A percentile compares a stretch with the other conserved stretches of the same genome.
Evolutionary conservation across 2,888 invertebrate species (phyloP).

Genomic region (Meghimatium bilineatum): DNA sequence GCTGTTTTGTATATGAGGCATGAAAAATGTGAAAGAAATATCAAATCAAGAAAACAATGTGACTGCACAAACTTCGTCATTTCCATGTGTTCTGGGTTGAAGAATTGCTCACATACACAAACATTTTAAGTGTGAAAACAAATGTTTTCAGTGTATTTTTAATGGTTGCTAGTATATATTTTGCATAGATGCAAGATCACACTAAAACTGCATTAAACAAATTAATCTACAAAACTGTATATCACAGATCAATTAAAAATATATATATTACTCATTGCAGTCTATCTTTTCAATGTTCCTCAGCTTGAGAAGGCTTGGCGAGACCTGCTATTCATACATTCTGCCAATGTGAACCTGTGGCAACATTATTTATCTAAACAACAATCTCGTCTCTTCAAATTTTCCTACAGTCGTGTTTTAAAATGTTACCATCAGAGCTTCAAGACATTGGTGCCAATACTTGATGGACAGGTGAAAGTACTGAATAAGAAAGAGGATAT

Average conservation of each 20-base stretch:
- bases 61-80: no score
- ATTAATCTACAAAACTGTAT: background rate
- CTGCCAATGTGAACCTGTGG: constrained; percentile 76
- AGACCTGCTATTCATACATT: constrained; percentile 75
- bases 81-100: no score
- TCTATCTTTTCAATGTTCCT: constrained; percentile 2
- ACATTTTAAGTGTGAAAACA: no score
- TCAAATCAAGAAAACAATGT: no score
- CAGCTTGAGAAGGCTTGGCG: constrained; percentile 76
- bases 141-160: no score
- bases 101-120: no score
- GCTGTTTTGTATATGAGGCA: no score
- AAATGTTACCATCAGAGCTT: constrained; percentile 76
- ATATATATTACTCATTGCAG: background rate
- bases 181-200: no score
- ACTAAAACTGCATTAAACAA: background rate
- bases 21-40: no score
- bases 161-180: no score
- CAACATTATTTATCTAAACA: constrained; percentile 74
- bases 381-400: constrained; percentile 74
- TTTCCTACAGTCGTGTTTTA: constrained; percentile 70
- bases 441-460: constrained; percentile 68
- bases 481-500: constrained; percentile 68
- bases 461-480: constrained; percentile 73
- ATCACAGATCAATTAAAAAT: background rate